Base-by-base conservation (phyloP, 2,888 invertebrate species). In the Lasioglossum vierecki region DNA sequence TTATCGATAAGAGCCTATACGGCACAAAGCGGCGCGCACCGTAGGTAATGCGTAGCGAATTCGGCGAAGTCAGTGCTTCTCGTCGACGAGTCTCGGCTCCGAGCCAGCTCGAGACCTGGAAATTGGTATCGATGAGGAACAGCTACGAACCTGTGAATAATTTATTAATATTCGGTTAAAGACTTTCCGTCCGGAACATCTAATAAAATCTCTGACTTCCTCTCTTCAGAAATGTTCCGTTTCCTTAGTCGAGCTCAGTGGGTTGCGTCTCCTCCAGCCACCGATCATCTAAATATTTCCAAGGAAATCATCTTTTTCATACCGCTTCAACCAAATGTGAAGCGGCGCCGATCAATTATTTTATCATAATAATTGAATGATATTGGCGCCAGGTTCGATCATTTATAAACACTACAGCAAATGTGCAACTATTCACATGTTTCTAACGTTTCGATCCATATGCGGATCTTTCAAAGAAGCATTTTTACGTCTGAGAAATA, bases 1-100 rank as follows among this genome's bases (percentile, higher is more conserved):
- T 88, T 88, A 88, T 84, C 86, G 82, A 83, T 82, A 88, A 66
- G 77, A 72, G 74, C 77, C 85, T 79, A 68, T 15, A 60, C 66
- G 76, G 63, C 46, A 70, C 79, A 72, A 79, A 53, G 53, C 53
- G 57, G 18, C 26, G 53, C 18, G 22, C 53, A 53, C 22, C 22
- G 53, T 22, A 60, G 39, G 57, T 60, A 75, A 84, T 70, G 63
- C 22, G 72, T 73, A 35, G 60, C 57, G 53, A 78, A 44, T 85
- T 80, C 75, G 46, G 41, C 57, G 76, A 39, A 75, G 74, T 46
- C 71, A 44, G 73, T n/a, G 3, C 22, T 75, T 75, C 57, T 82
- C 72, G 66, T 66, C 57, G 75, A 49, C n/a, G 75, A 68, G 74
- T 63, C 74, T 75, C 73, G 71, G 74, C 74, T 77, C 15, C 22